Base-by-base conservation (phyloP, 2,888 invertebrate species). In the Hyalella azteca region DNA sequence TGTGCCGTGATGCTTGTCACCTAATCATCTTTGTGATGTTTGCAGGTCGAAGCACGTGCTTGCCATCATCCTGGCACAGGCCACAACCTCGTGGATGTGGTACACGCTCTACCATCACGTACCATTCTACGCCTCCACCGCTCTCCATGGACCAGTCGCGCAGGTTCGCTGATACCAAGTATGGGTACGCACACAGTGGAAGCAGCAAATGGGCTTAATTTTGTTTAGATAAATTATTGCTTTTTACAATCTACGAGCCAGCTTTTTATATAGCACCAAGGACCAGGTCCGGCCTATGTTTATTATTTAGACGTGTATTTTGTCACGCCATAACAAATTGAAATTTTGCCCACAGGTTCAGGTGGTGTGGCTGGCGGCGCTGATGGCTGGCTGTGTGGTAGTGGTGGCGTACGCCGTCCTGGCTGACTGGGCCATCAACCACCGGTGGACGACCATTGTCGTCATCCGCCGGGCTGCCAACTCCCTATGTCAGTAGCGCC, bases 401-500 rank as follows among this genome's bases (percentile, higher is more conserved):
- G 66, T 76, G 7, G n/a, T 81, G 22, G 80, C 80, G 9, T 83
- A 83, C 50, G 81, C 78, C 13, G 36, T 60, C 2, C 48, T 81
- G 19, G 73, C 81, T 22, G 81, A 81, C 75, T 83, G 80, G 80
- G 49, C 78, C 39, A 80, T 81, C 29, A 79, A 80, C 11, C 78
- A 79, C n/a, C 60, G 78, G 32, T 29, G 80, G 45, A 54, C 76
- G 39, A 81, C 83, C 13, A 81, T 81, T 2, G 79, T 79, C 13
- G 76, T 77, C 40, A 80, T 83, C 11, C 76, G 83, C 7, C 41
- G 83, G 26, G 73, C 77, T 4, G 83, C 83, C 26, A 81, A 80
- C 50, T 78, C 81, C 36, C 75, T 83, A n/a, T 83, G 83, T 83
- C n/a, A 83, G 83, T 78, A n/a, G n/a, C n/a, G n/a, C n/a, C n/a